Percentiles rank a stretch among this genome's conserved stretches.
Conservation (phyloP, 2,113 vertebrate species). For the Glaucidium brasilianum region DNA sequence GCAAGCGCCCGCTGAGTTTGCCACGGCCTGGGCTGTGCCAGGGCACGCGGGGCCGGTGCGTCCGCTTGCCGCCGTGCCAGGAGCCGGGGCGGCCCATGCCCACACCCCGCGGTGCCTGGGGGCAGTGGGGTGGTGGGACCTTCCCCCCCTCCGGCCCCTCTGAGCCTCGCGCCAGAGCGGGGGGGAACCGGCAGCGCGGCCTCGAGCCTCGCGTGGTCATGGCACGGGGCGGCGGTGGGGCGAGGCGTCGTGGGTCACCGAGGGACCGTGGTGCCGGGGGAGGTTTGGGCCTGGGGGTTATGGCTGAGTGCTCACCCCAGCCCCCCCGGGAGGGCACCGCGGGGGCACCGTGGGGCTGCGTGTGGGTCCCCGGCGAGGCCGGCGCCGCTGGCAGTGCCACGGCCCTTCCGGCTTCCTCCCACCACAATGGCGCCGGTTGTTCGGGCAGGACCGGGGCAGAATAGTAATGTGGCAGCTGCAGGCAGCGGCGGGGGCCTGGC, state of each 20-base stretch:
- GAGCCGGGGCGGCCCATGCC: background rate
- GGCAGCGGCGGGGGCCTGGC: background rate
- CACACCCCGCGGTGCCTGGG: accelerated
- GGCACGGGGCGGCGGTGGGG: background rate
- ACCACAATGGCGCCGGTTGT: slow-evolving; percentile 39
- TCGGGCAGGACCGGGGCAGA: slow-evolving; percentile 1
- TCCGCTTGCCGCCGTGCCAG: accelerated
- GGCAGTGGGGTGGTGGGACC: background rate
- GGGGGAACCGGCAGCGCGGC: background rate
- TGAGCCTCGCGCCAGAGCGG: background rate
- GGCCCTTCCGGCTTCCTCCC: slow-evolving; percentile 11
- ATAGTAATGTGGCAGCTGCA: slow-evolving; percentile 64
- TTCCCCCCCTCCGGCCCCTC: background rate
- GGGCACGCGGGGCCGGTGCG: accelerated
- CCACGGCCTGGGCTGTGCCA: background rate
- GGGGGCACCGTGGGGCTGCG: accelerated
- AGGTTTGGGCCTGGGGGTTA: background rate
- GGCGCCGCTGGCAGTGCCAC: background rate
- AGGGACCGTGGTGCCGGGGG: accelerated
- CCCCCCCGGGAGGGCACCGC: accelerated
- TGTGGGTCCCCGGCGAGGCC: background rate
- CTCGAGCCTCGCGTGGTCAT: accelerated
- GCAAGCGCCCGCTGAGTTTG: background rate
- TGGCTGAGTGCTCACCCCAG: background rate
- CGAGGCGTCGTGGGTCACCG: accelerated